Percentiles rank a stretch among this genome's conserved stretches.
Evolutionary conservation across 2,888 invertebrate genomes (phyloP).

Genomic region (Drosophila colorata): DNA sequence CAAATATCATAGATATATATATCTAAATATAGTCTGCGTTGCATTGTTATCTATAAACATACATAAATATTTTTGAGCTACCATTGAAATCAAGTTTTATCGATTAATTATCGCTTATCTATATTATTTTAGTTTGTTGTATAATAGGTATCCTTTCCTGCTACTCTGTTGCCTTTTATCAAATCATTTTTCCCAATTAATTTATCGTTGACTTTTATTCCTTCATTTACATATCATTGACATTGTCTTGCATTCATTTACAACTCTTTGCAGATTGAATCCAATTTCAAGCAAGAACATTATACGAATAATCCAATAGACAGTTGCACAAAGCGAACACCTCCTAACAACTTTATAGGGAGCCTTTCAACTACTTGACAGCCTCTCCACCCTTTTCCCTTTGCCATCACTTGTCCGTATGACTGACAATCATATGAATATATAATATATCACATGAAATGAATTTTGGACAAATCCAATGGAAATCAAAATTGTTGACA

Average conservation of each 20-base stretch:
- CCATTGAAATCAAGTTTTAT: too few species aligned
- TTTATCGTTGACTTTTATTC: neutral
- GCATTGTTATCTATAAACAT: too few species aligned
- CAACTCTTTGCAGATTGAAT: slow-evolving; percentile 14
- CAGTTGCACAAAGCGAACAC: slow-evolving; percentile 13
- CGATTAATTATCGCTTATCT: too few species aligned
- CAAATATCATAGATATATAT: too few species aligned
- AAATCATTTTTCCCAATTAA: neutral
- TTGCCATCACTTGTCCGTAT: slow-evolving; percentile 9
- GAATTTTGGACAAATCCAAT: slow-evolving; percentile 46
- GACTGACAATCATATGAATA: slow-evolving; percentile 74
- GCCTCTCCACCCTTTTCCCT: neutral
- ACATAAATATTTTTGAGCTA: too few species aligned
- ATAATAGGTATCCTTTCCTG: neutral
- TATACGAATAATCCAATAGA: slow-evolving; percentile 31
- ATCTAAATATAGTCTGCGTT: too few species aligned
- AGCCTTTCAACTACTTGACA: slow-evolving; percentile 1
- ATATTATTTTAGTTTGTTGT: too few species aligned
- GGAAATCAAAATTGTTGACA: slow-evolving; percentile 31
- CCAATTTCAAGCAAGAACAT: slow-evolving; percentile 41
- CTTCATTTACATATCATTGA: too few species aligned
- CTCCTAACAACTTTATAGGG: slow-evolving; percentile 17
- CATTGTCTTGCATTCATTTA: neutral
- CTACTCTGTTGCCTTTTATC: neutral
- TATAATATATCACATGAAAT: slow-evolving; percentile 53